These are phyloP conservation scores for Chaetura pelagica DNA, from an alignment of 2,113 vertebrate species.

Conservation along the genomic window DNA sequence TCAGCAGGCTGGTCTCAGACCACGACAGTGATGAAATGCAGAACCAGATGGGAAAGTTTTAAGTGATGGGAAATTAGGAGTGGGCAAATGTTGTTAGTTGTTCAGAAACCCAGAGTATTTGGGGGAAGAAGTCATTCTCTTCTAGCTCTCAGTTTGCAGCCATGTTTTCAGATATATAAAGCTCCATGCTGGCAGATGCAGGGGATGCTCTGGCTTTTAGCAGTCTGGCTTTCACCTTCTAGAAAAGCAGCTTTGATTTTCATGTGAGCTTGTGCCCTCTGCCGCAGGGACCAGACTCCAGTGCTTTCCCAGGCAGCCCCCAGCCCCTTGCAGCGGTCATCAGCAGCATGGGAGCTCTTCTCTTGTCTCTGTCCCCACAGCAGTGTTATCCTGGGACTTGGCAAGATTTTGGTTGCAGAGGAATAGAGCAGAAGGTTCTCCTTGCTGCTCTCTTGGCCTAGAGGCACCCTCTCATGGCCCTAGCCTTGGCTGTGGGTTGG, in stretches of 20 bases:
- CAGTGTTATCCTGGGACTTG: rapidly evolving
- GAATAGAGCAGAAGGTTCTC: neutral
- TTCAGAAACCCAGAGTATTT: neutral
- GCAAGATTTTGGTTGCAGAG: rapidly evolving
- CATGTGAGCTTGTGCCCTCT: neutral
- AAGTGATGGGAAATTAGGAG: neutral
- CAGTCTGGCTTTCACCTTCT: neutral
- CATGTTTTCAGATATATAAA: neutral
- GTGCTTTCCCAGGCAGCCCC: rapidly evolving
- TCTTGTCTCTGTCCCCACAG: neutral
- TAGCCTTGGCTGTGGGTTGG: neutral
- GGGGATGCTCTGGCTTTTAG: neutral
- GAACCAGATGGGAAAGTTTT: neutral
- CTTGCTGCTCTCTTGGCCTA: neutral
- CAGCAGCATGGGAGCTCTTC: rapidly evolving
- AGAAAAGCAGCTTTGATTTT: neutral
- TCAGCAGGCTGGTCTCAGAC: neutral
- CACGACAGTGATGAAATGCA: neutral
- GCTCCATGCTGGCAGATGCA: neutral
- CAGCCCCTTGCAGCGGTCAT: neutral
- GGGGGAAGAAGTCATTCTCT: neutral
- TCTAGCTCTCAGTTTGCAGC: neutral
- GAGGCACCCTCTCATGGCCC: rapidly evolving
- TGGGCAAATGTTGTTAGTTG: neutral
- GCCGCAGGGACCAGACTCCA: neutral